These are phyloP conservation scores for Cyrtonyx montezumae DNA, from an alignment of 2,113 vertebrate species.

Conservation along the genomic window DNA sequence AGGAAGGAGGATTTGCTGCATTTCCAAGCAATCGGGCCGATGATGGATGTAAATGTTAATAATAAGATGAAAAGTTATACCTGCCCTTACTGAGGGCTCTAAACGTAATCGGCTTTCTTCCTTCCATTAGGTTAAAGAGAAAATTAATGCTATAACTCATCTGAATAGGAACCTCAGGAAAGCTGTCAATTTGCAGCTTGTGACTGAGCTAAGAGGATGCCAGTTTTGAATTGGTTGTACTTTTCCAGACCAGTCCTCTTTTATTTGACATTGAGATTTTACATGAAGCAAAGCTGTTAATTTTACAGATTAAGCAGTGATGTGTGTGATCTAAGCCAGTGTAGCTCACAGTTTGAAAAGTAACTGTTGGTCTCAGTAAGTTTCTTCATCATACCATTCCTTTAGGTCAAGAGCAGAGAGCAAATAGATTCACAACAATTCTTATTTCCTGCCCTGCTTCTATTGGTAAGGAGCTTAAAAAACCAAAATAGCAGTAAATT, in stretches of 20 bases:
- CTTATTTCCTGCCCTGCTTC: not conserved
- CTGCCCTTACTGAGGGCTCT: not conserved
- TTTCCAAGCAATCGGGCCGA: not conserved
- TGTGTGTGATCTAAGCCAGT: not conserved
- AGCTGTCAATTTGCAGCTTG: not conserved
- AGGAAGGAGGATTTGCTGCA: not conserved
- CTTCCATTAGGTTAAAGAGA: not conserved
- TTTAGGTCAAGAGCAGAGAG: not conserved
- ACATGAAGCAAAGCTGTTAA: not conserved
- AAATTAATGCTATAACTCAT: conserved; percentile 24
- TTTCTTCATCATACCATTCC: not conserved
- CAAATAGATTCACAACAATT: not conserved
- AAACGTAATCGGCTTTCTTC: not conserved
- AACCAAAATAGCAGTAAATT: not conserved
- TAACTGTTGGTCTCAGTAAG: not conserved
- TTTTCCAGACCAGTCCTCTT: not conserved
- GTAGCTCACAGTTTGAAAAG: not conserved
- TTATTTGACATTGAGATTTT: conserved; percentile 1
- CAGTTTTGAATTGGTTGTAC: not conserved
- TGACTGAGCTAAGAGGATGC: not conserved
- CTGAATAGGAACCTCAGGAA: not conserved
- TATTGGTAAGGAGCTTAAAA: not conserved
- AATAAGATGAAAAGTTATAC: not conserved
- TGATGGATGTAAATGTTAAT: not conserved
- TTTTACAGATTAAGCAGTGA: conserved; percentile 28